phyloP scores from a whole-genome alignment of 1,140 invertebrate genomes.

The Eciton burchellii region DNA sequence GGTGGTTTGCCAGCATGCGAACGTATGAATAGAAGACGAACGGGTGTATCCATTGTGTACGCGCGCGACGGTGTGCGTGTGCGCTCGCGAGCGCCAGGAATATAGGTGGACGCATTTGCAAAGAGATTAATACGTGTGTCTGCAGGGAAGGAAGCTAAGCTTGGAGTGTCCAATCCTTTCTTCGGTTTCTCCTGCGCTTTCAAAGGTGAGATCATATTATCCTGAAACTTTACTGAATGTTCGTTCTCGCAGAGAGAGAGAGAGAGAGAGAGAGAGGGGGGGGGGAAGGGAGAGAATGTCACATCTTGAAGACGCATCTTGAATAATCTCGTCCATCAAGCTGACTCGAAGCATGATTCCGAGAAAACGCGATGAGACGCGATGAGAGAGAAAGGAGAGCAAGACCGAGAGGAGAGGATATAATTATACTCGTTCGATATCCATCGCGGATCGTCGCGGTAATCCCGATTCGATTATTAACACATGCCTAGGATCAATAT shows the following conservation, averaged over 20 bases:
- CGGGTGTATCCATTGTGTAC: constrained; percentile 67
- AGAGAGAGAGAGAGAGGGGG: too few relatives aligned
- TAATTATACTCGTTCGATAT: constrained; percentile 56
- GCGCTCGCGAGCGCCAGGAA: constrained; percentile 1
- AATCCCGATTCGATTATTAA: constrained; percentile 55
- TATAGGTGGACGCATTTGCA: not conserved
- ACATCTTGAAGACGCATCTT: too few relatives aligned
- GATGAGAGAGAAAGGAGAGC: too few relatives aligned
- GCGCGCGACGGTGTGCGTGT: constrained; percentile 36
- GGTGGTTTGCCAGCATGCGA: constrained; percentile 66
- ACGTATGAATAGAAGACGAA: constrained; percentile 67
- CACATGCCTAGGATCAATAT: constrained; percentile 64
- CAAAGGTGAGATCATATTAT: too few relatives aligned
- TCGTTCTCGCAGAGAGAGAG: too few relatives aligned
- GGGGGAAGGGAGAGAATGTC: too few relatives aligned
- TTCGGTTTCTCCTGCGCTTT: too few relatives aligned
- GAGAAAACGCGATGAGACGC: constrained; percentile 8
- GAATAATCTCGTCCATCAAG: too few relatives aligned
- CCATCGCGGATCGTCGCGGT: constrained; percentile 41
- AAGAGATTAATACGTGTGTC: not conserved
- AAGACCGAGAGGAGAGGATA: not conserved
- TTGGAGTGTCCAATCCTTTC: too few relatives aligned
- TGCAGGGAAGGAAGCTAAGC: too few relatives aligned
- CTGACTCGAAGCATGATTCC: too few relatives aligned
- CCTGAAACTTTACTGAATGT: too few relatives aligned